phyloP scores from a whole-genome alignment of 2,797 vertebrate genomes.

The Jordanella pulchra region DNA sequence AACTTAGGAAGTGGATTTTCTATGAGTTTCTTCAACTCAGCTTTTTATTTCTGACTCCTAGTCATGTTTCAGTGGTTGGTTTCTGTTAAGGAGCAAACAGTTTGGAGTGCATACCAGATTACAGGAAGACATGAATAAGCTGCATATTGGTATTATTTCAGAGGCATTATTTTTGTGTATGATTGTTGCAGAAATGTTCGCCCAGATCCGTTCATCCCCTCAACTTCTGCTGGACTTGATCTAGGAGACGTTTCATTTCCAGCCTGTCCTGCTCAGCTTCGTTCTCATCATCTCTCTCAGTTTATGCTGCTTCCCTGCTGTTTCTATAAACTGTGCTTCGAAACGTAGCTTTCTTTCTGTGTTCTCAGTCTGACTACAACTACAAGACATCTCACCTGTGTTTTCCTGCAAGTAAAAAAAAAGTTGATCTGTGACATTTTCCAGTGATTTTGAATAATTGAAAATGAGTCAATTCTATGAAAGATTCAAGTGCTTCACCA shows the following conservation, averaged over 20 bases:
- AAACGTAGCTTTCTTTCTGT: constrained; percentile 61
- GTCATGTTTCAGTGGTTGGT: constrained; percentile 22
- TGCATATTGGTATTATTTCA: constrained; percentile 30
- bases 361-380: constrained; percentile 49
- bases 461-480: neutral
- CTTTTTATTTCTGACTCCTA: constrained; percentile 35
- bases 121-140: constrained; percentile 50
- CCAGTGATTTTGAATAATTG: neutral
- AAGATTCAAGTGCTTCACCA: neutral
- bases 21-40: constrained; percentile 62
- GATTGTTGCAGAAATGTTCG: constrained; percentile 41
- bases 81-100: constrained; percentile 29
- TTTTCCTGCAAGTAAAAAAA: constrained; percentile 71
- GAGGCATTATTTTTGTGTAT: constrained; percentile 48
- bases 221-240: neutral
- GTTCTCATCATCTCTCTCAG: constrained; percentile 43
- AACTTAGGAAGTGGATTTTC: constrained; percentile 56
- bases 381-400: constrained; percentile 49
- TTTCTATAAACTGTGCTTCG: constrained; percentile 67
- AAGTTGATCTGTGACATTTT: constrained; percentile 41
- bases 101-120: constrained; percentile 42
- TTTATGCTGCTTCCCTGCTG: constrained; percentile 39
- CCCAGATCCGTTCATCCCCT: neutral
- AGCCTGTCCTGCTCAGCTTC: constrained; percentile 46
- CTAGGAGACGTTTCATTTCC: constrained; percentile 38